Evolutionary conservation across 2,797 vertebrate species (phyloP).

Genomic region (Manis javanica): DNA sequence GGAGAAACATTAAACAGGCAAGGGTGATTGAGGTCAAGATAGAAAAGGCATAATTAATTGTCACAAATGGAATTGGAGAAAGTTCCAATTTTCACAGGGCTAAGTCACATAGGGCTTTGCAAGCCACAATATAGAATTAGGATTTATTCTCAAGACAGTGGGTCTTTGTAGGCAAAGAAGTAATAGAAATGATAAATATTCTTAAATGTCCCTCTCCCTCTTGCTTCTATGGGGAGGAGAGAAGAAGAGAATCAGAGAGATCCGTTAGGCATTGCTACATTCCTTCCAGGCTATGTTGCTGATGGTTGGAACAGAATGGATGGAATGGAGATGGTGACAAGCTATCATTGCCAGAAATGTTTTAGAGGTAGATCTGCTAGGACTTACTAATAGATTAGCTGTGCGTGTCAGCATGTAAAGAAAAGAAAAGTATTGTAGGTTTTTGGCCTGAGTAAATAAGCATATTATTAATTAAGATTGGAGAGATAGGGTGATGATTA

Average conservation of each 20-base stretch:
- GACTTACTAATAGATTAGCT: not conserved
- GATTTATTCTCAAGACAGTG: not conserved
- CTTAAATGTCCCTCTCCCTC: not conserved
- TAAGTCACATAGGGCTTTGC: not conserved
- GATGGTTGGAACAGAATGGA: too few species aligned
- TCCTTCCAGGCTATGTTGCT: too few species aligned
- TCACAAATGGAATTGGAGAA: not conserved
- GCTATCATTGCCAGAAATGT: not conserved
- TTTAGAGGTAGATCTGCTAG: not conserved
- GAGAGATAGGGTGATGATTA: not conserved
- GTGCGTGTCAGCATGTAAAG: not conserved
- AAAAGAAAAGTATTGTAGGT: not conserved
- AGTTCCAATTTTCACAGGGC: too few species aligned
- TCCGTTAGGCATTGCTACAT: accelerated
- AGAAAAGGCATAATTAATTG: too few species aligned
- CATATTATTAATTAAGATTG: not conserved
- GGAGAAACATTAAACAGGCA: accelerated
- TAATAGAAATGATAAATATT: not conserved
- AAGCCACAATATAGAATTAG: not conserved
- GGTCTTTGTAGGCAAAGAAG: not conserved
- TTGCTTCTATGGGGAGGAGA: not conserved
- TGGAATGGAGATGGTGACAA: not conserved
- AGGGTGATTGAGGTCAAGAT: not conserved
- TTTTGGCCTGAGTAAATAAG: not conserved
- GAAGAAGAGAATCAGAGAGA: accelerated